Base-by-base conservation (phyloP, 1,140 invertebrate genomes). In the Drosophila lacteicornis region DNA sequence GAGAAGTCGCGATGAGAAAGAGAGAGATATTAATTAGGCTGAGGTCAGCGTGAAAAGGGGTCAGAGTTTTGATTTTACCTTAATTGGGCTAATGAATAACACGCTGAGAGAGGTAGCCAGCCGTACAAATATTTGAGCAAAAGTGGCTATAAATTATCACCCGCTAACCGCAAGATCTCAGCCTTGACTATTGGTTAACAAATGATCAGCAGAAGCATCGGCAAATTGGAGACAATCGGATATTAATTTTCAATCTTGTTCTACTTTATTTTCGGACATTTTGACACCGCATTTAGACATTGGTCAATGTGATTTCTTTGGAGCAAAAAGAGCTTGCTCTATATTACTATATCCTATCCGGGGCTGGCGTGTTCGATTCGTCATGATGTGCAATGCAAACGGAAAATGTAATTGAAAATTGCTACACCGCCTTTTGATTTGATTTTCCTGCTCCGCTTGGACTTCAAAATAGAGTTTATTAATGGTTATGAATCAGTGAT, bases 121-220 rank as follows among this genome's bases (percentile, higher is more conserved):
- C 56, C 11, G 3, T 46, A 57, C 49, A 36, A 57, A 40, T 50
- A 75, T 76, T 50, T 51, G 17, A 27, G 46, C 53, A 81, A 82
- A 80, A 74, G 50, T 46, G 27, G 47, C 40, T n/a, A 66, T 62
- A 40, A 69, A 68, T 81, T 71, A 76, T 73, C 65, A 70, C 49
- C 62, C 40, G 45, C 30, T 43, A 61, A 58, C 56, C 49, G 25
- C 47, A 62, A 59, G 76, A 42, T 76, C 8, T n/a, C 50, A 80
- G 56, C 83, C 83, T 86, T 86, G 84, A 63, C 68, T 59, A 43
- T 49, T 30, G 38, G 53, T 51, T 71, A 56, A 71, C 67, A 73
- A 73, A 73, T 51, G 55, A 73, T 0, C 19, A 19, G 19, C 19
- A 19, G 19, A 19, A 19, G 19, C 19, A 19, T 19, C 19, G 19